Base-by-base conservation (phyloP, 2,888 invertebrate species). In the Troides aeacus region DNA sequence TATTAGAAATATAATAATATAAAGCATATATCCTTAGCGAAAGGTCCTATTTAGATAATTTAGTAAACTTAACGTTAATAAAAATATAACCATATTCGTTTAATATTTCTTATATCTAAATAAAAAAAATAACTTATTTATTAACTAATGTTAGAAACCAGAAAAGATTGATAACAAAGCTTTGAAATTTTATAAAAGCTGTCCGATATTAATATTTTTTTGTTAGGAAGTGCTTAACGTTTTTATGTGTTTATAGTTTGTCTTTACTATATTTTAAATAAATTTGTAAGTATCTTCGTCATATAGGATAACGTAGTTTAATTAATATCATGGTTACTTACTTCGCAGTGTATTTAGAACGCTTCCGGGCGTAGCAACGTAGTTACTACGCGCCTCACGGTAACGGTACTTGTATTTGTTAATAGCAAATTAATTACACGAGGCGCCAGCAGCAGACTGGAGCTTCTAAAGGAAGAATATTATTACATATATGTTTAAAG, bases 401-500 rank as follows among this genome's bases (percentile, higher is more conserved):
- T 71, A 72, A 69, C 71, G 72, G 66, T 71, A 73, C 77, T 76
- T 79, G 76, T 75, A 77, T 77, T 80, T 80, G 82, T 84, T 84
- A 81, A 86, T 81, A 81, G 82, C 82, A 81, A 86, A 86, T 87
- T 86, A 88, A 89, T 88, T 85, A 84, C 79, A 79, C 76, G 74
- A 79, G 82, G 77, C 77, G 78, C 80, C 74, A 72, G 77, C 70
- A 72, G 75, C 74, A 70, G 74, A 74, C 77, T 77, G 42, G 78
- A 77, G 78, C 79, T 76, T 78, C 80, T 80, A 79, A 81, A 74
- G 75, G 75, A 74, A 74, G 71, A 76, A 78, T 80, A 82, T 87
- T 88, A 88, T 86, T 85, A 82, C 86, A 30, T 85, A 83, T 84
- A 86, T 86, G 87, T 86, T 85, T 86, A 86, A 86, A 87, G 86